Conservation (phyloP, 2,888 invertebrate species). For the Protonemura montana region DNA sequence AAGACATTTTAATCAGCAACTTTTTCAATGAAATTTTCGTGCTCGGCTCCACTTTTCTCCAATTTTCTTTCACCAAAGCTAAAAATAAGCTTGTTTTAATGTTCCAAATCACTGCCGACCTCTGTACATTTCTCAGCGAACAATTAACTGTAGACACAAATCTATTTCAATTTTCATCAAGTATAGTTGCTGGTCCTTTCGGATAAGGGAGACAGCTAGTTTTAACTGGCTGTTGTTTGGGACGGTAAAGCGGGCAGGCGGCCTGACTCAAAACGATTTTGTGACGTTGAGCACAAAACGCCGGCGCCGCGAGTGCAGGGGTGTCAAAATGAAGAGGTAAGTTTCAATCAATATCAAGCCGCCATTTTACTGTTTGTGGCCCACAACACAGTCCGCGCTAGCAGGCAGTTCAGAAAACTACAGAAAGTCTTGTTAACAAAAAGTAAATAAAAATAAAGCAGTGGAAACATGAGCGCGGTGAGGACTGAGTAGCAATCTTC, state of each 20-base stretch:
- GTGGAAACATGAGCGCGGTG: no score
- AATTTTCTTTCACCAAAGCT: neutral
- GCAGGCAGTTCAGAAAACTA: no score
- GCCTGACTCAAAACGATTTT: conserved; percentile 16
- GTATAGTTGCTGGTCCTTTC: neutral
- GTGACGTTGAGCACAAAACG: neutral
- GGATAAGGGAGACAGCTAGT: no score
- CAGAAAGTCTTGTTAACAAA: no score
- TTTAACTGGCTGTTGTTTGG: neutral
- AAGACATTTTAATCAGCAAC: conserved; percentile 28
- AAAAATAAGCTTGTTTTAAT: neutral
- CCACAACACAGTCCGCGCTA: no score
- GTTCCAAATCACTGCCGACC: neutral
- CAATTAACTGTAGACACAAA: neutral
- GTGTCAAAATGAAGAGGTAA: neutral
- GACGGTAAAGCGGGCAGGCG: neutral
- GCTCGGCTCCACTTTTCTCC: conserved; percentile 17
- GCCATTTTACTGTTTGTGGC: neutral
- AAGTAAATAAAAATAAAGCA: no score
- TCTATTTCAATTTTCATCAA: neutral
- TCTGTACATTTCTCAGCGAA: neutral
- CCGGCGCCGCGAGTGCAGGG: conserved; percentile 8
- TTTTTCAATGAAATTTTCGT: conserved; percentile 23
- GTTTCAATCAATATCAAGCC: neutral
- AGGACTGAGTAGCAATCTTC: no score